Percentiles rank a stretch among this genome's conserved stretches.
Conservation (phyloP, 2,888 invertebrate species). For the Lasioglossum pauxillum region DNA sequence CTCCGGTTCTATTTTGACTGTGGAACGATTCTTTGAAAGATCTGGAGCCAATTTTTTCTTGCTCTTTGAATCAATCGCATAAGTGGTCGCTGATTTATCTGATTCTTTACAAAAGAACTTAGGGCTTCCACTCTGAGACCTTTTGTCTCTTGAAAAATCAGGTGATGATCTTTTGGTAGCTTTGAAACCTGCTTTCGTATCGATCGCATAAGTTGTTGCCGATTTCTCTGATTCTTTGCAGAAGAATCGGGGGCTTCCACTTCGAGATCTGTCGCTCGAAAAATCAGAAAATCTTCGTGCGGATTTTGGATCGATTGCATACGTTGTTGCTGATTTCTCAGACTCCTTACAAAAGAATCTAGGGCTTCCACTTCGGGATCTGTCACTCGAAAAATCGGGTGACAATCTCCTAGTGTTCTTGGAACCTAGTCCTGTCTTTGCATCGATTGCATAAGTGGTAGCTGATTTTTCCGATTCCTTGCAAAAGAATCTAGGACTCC, state of each 20-base stretch:
- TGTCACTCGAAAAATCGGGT: neutral
- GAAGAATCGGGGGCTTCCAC: constrained; percentile 21
- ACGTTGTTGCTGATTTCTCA: neutral
- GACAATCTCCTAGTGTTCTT: neutral
- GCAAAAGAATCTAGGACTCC: constrained; percentile 27
- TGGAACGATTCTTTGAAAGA: neutral
- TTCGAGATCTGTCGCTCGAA: neutral
- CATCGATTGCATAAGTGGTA: neutral
- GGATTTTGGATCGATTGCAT: neutral
- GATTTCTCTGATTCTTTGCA: constrained; percentile 28
- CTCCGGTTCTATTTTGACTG: neutral
- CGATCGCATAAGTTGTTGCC: constrained; percentile 23
- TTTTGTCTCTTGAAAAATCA: neutral
- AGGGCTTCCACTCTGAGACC: neutral
- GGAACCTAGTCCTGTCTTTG: neutral
- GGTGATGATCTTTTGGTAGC: neutral
- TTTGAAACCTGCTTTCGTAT: neutral
- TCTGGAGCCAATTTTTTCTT: neutral
- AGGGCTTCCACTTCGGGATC: neutral
- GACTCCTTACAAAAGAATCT: neutral
- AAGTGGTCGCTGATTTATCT: constrained; percentile 26
- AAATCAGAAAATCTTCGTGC: neutral
- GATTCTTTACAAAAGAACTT: constrained; percentile 39
- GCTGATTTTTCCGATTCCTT: constrained; percentile 2
- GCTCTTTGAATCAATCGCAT: constrained; percentile 20